Percentiles rank a stretch among this genome's conserved stretches.
phyloP scores from a whole-genome alignment of 2,888 invertebrate species.

The Anaspis maculata region DNA sequence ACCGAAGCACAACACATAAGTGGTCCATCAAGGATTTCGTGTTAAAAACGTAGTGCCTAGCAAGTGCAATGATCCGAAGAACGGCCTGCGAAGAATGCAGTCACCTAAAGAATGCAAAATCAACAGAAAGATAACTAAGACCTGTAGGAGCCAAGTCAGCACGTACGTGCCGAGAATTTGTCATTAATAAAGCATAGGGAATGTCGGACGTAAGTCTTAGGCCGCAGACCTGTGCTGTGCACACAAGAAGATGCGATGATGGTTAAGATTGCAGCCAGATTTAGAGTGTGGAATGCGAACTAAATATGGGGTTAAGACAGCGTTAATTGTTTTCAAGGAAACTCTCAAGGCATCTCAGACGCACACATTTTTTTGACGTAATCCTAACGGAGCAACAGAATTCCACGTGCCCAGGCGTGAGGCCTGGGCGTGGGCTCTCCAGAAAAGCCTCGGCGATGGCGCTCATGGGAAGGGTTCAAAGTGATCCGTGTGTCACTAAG shows the following conservation, averaged over 20 bases:
- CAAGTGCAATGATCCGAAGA: slow-evolving; percentile 35
- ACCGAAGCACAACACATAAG: slow-evolving; percentile 15
- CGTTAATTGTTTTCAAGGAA: slow-evolving; percentile 12
- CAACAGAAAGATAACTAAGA: slow-evolving; percentile 32
- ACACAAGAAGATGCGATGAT: slow-evolving; percentile 7
- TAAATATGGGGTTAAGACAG: slow-evolving; percentile 14
- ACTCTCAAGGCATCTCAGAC: no score
- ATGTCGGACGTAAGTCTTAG: slow-evolving; percentile 17
- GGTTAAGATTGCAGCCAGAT: slow-evolving; percentile 12
- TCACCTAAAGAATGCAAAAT: slow-evolving; percentile 36
- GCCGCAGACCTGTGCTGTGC: slow-evolving; percentile 9
- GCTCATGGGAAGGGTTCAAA: no score
- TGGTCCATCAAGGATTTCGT: slow-evolving; percentile 31
- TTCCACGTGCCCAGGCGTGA: no score
- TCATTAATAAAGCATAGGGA: slow-evolving; percentile 18
- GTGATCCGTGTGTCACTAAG: no score
- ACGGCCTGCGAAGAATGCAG: slow-evolving; percentile 35
- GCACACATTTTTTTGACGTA: no score
- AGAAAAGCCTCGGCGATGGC: no score
- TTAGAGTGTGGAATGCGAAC: slow-evolving; percentile 15
- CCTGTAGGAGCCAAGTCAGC: slow-evolving; percentile 17
- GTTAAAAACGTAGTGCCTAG: slow-evolving; percentile 25
- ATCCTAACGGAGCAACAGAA: no score
- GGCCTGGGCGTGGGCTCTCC: no score
- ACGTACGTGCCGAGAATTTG: slow-evolving; percentile 18